A percentile compares a stretch with the other conserved stretches of the same genome.
phyloP scores from a whole-genome alignment of 2,113 vertebrate species.

The Coptodon bakossiorum region DNA sequence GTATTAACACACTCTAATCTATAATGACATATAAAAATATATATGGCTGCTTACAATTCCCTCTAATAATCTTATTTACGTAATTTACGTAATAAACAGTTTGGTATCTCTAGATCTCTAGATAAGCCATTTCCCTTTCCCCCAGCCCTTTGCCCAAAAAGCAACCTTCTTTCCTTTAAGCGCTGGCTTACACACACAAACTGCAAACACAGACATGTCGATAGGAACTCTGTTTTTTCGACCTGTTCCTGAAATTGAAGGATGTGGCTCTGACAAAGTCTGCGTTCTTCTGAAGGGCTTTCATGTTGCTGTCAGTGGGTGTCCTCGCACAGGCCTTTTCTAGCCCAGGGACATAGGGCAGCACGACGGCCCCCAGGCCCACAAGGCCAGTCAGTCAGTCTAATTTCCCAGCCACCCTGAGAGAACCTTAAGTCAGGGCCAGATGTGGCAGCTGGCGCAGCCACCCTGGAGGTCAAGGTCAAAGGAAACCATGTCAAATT shows the following conservation, averaged over 20 bases:
- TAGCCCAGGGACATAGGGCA: constrained; percentile 39
- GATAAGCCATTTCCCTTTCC: not conserved
- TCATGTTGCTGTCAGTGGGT: constrained; percentile 60
- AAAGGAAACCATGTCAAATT: constrained; percentile 70
- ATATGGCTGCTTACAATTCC: not conserved
- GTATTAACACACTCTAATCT: not conserved
- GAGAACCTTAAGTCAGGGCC: constrained; percentile 62
- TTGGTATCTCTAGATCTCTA: not conserved
- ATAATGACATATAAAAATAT: not conserved
- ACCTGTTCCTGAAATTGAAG: constrained; percentile 45
- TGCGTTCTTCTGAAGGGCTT: constrained; percentile 48
- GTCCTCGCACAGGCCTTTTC: constrained; percentile 36
- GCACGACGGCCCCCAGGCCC: constrained; percentile 42
- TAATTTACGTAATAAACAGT: not conserved
- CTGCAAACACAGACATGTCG: constrained; percentile 20
- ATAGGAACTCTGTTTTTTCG: constrained; percentile 45
- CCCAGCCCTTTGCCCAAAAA: not conserved
- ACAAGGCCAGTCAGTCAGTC: constrained; percentile 54
- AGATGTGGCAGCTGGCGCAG: constrained; percentile 72
- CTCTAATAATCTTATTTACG: not conserved
- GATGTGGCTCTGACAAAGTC: constrained; percentile 52
- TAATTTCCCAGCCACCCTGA: constrained; percentile 64
- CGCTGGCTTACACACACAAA: constrained; percentile 17
- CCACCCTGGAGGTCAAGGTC: constrained; percentile 72
- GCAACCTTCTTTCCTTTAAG: constrained; percentile 23